A percentile compares a stretch with the other conserved stretches of the same genome.
Evolutionary conservation across 2,888 invertebrate genomes (phyloP).

Genomic region (Caenorhabditis auriculariae): DNA sequence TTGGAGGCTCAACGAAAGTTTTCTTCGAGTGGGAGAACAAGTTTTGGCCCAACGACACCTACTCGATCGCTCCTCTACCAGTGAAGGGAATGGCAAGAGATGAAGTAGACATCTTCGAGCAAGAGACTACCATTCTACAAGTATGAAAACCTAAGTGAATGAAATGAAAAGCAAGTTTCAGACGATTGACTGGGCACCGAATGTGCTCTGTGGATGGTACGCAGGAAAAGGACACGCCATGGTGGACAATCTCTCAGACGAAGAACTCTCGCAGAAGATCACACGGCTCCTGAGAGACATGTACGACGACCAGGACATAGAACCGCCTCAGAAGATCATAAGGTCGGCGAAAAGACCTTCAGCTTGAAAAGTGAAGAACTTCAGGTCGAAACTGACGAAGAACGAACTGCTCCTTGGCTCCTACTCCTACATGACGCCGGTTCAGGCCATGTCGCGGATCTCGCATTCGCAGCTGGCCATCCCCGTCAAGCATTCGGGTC

Average conservation of each 20-base stretch:
- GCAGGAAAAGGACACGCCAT: constrained; percentile 51
- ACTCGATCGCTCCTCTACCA: constrained; percentile 46
- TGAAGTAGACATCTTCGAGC: constrained; percentile 35
- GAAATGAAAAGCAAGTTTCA: constrained; percentile 20
- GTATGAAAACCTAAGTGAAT: constrained; percentile 8
- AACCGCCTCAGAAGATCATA: constrained; percentile 27
- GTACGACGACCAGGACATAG: constrained; percentile 35
- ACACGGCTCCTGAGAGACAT: constrained; percentile 48
- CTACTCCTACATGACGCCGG: constrained; percentile 52
- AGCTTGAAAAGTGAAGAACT: constrained; percentile 1
- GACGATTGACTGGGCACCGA: constrained; percentile 47
- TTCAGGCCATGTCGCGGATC: constrained; percentile 36
- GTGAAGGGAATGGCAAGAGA: constrained; percentile 35
- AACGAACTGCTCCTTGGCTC: constrained; percentile 52
- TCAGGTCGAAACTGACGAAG: constrained; percentile 28
- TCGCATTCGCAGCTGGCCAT: constrained; percentile 40
- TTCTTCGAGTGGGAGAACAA: constrained; percentile 54
- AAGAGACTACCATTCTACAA: constrained; percentile 41
- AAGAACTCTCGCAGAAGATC: constrained; percentile 33
- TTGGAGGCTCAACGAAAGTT: constrained; percentile 52
- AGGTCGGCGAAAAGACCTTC: constrained; percentile 14
- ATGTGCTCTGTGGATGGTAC: constrained; percentile 53
- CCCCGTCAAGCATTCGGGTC: constrained; percentile 42
- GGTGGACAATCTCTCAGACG: constrained; percentile 48
- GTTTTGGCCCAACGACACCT: constrained; percentile 50